phyloP scores from a whole-genome alignment of 2,797 vertebrate species.

The Sebastes minor region DNA sequence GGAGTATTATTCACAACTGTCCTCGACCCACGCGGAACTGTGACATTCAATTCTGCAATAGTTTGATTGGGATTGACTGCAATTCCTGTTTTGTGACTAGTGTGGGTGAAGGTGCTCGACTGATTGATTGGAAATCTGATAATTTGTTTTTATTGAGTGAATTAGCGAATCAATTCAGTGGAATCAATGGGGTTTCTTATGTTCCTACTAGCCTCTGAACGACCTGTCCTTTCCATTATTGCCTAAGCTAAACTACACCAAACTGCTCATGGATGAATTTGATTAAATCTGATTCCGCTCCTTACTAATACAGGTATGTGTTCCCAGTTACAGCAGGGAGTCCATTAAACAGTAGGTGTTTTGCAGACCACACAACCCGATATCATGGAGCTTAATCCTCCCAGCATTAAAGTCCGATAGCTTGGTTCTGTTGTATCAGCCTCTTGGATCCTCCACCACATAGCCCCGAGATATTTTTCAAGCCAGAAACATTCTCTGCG shows the following conservation, averaged over 20 bases:
- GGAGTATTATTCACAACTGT: constrained; percentile 11
- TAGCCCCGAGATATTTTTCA: constrained; percentile 23
- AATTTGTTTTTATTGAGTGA: constrained; percentile 27
- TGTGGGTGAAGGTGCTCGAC: background rate
- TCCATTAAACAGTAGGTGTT: background rate
- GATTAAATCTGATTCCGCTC: background rate
- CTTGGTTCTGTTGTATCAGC: constrained; percentile 1
- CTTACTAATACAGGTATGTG: background rate
- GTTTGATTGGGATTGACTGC: constrained; percentile 12
- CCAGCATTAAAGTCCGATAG: background rate
- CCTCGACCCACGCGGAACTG: background rate
- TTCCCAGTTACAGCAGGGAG: background rate
- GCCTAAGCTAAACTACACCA: background rate
- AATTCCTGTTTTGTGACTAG: background rate
- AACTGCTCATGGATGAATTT: background rate
- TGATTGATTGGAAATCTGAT: constrained; percentile 11
- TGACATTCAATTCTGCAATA: background rate
- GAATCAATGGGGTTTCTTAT: constrained; percentile 8
- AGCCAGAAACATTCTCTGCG: constrained; percentile 1
- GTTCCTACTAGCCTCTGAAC: constrained; percentile 2
- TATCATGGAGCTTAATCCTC: background rate
- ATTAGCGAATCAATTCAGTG: constrained; percentile 5
- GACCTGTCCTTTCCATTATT: constrained; percentile 10
- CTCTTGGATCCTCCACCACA: constrained; percentile 14
- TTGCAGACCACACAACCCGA: background rate